Conservation (phyloP, 2,797 vertebrate species). For the Gadopsis bispinosus region DNA sequence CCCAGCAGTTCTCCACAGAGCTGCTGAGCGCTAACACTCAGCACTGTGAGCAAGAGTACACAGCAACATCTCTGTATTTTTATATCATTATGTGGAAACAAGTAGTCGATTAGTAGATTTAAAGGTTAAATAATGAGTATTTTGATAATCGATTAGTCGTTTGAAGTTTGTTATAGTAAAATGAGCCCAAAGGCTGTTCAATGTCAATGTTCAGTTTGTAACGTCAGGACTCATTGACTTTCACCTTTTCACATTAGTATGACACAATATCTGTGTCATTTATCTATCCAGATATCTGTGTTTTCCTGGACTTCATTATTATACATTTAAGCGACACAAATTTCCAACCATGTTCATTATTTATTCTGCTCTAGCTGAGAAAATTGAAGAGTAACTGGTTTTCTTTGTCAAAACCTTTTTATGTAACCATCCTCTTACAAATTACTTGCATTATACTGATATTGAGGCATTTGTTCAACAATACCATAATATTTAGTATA, state of each 20-base stretch:
- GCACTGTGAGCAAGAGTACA: slow-evolving; percentile 84
- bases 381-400: not conserved
- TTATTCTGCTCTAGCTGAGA: not conserved
- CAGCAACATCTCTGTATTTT: not conserved
- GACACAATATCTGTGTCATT: not conserved
- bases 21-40: slow-evolving; percentile 91
- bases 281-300: not conserved
- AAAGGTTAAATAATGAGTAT: not conserved
- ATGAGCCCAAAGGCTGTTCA: not conserved
- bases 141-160: not conserved
- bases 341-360: not conserved
- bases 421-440: not conserved
- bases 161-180: not conserved
- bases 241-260: not conserved
- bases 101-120: not conserved
- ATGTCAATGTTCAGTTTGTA: too few species aligned
- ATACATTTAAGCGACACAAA: not conserved
- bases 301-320: slow-evolving; percentile 5
- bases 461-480: not conserved
- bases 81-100: not conserved
- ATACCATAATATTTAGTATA: not conserved
- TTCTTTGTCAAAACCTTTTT: not conserved
- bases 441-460: not conserved
- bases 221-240: not conserved
- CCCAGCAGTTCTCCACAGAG: slow-evolving; percentile 85